Percentiles rank a stretch among this genome's conserved stretches.
phyloP scores from a whole-genome alignment of 2,797 vertebrate genomes.

The Buphagus erythrorhynchus region DNA sequence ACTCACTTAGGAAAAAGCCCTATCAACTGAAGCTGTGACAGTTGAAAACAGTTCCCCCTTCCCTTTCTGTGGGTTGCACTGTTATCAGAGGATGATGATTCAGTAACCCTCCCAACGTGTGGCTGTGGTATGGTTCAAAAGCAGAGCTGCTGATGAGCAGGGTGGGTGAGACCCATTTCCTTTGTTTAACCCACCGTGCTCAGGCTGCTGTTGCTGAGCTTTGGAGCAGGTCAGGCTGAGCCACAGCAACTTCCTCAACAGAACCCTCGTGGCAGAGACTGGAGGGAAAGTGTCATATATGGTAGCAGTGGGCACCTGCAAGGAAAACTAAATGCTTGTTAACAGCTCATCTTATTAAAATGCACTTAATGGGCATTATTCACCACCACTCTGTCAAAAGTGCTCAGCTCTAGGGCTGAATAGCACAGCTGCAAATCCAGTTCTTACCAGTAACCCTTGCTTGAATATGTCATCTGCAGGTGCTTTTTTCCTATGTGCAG shows the following conservation, averaged over 20 bases:
- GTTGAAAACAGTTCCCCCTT: neutral
- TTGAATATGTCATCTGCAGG: neutral
- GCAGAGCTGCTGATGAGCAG: neutral
- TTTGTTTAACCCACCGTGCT: neutral
- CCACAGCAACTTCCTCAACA: fast-evolving
- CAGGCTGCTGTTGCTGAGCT: neutral
- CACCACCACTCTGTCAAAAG: neutral
- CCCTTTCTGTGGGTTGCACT: neutral
- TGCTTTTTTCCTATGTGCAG: neutral
- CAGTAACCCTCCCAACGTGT: neutral
- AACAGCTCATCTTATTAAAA: neutral
- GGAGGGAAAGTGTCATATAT: neutral
- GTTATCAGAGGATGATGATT: neutral
- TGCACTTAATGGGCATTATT: neutral
- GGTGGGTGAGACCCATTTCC: neutral
- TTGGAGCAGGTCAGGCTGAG: neutral
- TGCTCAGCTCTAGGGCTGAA: neutral
- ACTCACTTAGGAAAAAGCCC: neutral
- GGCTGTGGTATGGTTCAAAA: neutral
- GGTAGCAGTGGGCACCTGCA: neutral
- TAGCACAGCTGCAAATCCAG: neutral
- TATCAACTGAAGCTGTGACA: neutral
- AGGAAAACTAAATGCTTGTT: neutral
- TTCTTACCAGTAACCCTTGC: neutral
- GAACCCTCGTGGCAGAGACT: neutral